Percentiles rank a stretch among this genome's conserved stretches.
Conservation (phyloP, 2,888 invertebrate genomes). For the Malacosoma neustria region DNA sequence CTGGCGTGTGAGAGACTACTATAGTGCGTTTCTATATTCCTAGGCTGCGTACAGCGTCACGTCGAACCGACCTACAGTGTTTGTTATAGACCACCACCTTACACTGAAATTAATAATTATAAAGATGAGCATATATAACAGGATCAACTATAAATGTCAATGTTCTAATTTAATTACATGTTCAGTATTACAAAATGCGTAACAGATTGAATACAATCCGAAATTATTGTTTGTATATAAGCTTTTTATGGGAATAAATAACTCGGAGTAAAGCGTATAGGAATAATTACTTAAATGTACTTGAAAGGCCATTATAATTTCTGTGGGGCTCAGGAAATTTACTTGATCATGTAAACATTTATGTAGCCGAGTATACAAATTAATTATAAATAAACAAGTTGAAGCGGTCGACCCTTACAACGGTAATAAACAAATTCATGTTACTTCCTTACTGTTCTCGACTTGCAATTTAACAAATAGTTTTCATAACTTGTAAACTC, state of each 20-base stretch:
- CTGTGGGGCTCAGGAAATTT: conserved; percentile 3
- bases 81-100: too few species aligned
- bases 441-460: not conserved
- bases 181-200: not conserved
- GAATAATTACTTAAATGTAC: not conserved
- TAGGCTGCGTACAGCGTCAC: too few species aligned
- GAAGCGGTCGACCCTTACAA: conserved; percentile 7
- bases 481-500: too few species aligned
- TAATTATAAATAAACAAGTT: conserved; percentile 15
- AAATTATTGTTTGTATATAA: not conserved
- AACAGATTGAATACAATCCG: too few species aligned
- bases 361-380: conserved; percentile 7
- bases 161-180: too few species aligned
- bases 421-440: not conserved
- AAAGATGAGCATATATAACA: too few species aligned
- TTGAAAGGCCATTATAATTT: conserved; percentile 23
- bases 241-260: not conserved
- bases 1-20: too few species aligned
- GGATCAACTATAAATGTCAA: too few species aligned
- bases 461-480: too few species aligned
- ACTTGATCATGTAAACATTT: conserved; percentile 11
- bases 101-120: too few species aligned
- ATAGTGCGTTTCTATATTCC: too few species aligned
- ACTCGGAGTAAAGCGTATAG: not conserved
- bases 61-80: too few species aligned